phyloP scores from a whole-genome alignment of 1,140 invertebrate genomes.

The Branchinecta lynchi region DNA sequence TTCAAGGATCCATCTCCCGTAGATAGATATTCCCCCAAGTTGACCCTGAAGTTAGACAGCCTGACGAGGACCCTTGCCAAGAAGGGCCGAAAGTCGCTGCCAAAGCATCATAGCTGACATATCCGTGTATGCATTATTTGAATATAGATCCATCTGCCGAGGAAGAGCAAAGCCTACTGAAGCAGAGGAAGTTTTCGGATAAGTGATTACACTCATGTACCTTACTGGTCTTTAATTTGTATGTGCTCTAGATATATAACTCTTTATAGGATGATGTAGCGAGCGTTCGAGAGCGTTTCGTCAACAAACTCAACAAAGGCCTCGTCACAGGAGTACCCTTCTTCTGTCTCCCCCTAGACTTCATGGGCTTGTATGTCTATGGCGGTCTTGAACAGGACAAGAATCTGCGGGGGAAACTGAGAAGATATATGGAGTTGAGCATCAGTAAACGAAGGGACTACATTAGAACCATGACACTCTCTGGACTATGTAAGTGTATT shows the following conservation, averaged over 20 bases:
- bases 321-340: slow-evolving; percentile 53
- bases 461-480: slow-evolving; percentile 54
- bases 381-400: slow-evolving; percentile 68
- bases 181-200: no score
- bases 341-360: slow-evolving; percentile 73
- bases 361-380: slow-evolving; percentile 87
- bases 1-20: no score
- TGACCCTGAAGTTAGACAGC: no score
- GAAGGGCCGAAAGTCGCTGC: no score
- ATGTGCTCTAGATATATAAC: slow-evolving; percentile 17
- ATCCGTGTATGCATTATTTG: no score
- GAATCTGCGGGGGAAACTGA: slow-evolving; percentile 46
- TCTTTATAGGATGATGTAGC: slow-evolving; percentile 58
- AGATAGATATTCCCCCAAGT: no score
- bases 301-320: slow-evolving; percentile 80
- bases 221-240: neutral
- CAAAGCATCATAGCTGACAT: no score
- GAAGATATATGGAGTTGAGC: slow-evolving; percentile 61
- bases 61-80: no score
- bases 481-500: slow-evolving; percentile 33
- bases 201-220: neutral
- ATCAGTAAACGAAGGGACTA: slow-evolving; percentile 80
- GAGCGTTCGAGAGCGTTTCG: slow-evolving; percentile 77
- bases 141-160: no score
- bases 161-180: no score